Conservation (phyloP, 1,140 invertebrate genomes). For the Lysiphlebus fabarum region DNA sequence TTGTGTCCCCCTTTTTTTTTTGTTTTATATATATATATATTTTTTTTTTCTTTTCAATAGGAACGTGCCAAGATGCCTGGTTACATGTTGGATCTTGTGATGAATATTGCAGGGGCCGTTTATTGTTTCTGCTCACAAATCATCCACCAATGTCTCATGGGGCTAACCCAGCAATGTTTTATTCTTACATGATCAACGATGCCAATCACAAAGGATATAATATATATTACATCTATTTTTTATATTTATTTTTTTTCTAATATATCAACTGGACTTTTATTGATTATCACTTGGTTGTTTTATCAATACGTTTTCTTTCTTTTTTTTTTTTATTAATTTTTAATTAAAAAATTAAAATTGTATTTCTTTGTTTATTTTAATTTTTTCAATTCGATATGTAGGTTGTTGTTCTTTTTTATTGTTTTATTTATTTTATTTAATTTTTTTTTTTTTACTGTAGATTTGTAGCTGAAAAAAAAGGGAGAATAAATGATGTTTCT, state of each 20-base stretch:
- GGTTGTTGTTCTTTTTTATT: no score
- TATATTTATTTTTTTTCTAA: background rate
- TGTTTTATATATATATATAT: no score
- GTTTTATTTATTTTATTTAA: no score
- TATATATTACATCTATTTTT: background rate
- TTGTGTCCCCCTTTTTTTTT: slow-evolving; percentile 33
- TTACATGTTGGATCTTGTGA: slow-evolving; percentile 34
- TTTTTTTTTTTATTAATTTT: no score
- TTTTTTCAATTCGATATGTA: no score
- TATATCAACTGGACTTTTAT: no score
- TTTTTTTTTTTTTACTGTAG: background rate
- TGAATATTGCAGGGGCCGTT: slow-evolving; percentile 54
- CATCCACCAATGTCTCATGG: slow-evolving; percentile 52
- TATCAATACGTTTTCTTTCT: no score
- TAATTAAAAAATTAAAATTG: no score
- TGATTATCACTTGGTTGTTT: background rate
- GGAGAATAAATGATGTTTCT: slow-evolving; percentile 24
- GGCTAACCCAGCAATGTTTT: slow-evolving; percentile 46
- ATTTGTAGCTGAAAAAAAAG: slow-evolving; percentile 29
- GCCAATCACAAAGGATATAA: slow-evolving; percentile 20
- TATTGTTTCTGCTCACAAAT: slow-evolving; percentile 56
- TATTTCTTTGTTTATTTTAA: no score
- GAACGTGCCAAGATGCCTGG: slow-evolving; percentile 36
- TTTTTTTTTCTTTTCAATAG: no score
- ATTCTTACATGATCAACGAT: slow-evolving; percentile 40